Percentiles rank a stretch among this genome's conserved stretches.
phyloP scores from a whole-genome alignment of 2,888 invertebrate species.

The Xestobium rufovillosum region DNA sequence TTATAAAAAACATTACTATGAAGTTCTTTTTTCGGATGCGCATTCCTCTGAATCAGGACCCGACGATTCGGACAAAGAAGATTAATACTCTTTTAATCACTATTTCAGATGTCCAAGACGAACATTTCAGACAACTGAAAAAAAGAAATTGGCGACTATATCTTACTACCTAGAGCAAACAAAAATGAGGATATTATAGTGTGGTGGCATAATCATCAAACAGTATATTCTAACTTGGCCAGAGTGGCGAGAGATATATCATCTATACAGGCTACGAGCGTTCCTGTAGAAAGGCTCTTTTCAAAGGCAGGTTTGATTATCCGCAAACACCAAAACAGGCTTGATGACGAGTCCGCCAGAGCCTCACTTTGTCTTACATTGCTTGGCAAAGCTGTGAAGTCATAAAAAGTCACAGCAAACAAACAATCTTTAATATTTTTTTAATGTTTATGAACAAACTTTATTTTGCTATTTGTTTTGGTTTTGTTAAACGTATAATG shows the following conservation, averaged over 20 bases:
- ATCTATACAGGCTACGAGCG: constrained; percentile 14
- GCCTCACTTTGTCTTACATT: constrained; percentile 14
- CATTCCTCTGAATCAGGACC: constrained; percentile 5
- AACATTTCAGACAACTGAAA: too few relatives aligned
- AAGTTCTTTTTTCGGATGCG: neutral
- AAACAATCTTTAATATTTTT: too few relatives aligned
- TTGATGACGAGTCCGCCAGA: constrained; percentile 11
- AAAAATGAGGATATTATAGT: constrained; percentile 18
- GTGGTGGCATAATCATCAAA: constrained; percentile 19
- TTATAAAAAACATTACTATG: constrained; percentile 10
- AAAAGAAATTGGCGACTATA: constrained; percentile 16
- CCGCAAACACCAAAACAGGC: constrained; percentile 14
- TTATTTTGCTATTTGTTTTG: too few relatives aligned
- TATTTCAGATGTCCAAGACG: neutral
- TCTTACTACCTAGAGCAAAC: constrained; percentile 11
- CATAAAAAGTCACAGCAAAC: too few relatives aligned
- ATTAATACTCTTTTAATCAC: constrained; percentile 7
- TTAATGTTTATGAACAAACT: too few relatives aligned
- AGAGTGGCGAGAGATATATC: constrained; percentile 10
- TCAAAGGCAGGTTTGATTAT: constrained; percentile 14
- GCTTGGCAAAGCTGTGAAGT: too few relatives aligned
- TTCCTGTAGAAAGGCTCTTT: constrained; percentile 18
- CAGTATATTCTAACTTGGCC: constrained; percentile 11
- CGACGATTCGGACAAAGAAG: constrained; percentile 6
- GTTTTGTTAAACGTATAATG: too few relatives aligned